Evolutionary conservation across 2,888 invertebrate species (phyloP), one percentile per base, ranked within the genome.

Genomic region (Mayetiola destructor): DNA sequence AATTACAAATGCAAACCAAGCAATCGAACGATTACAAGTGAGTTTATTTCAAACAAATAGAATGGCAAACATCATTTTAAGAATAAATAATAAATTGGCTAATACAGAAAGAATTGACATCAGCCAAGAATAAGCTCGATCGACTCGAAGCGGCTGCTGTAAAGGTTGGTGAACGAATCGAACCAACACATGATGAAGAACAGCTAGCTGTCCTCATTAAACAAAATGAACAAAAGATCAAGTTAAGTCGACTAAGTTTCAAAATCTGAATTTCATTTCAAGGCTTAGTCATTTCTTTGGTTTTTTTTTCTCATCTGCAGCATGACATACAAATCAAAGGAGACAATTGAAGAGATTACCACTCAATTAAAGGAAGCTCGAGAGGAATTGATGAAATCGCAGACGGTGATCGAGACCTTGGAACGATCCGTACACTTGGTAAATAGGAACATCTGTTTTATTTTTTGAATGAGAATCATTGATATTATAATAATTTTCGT

Each of bases 311-410:
- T 56, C 20, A 48, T 29, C 58, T 61, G 16, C 30, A 60, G 61
- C 58, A 64, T 68, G 60, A 64, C 65, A 20, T 63, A 63, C 58
- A 62, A 65, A 14, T 61, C 64, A n/a, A 64, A 66, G 37, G 63
- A 68, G 27, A 63, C 65, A 57, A 62, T 63, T 18, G 61, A 62
- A 1, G 64, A 66, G 12, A 57, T 70, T n/a, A 61, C 63, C 40
- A 67, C 71, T 9, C 62, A 76, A 8, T 64, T 72, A 42, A 72
- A 76, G 20, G 75, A 77, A 62, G 71, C 74, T n/a, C n/a, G n/a
- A n/a, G n/a, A n/a, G n/a, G n/a, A n/a, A n/a, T n/a, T n/a, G n/a
- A n/a, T n/a, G n/a, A n/a, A n/a, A n/a, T n/a, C n/a, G n/a, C n/a
- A n/a, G n/a, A n/a, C n/a, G n/a, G n/a, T n/a, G n/a, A n/a, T n/a